These are phyloP conservation scores for Cynoglossus semilaevis DNA, from an alignment of 2,113 vertebrate genomes.

Conservation along the genomic window DNA sequence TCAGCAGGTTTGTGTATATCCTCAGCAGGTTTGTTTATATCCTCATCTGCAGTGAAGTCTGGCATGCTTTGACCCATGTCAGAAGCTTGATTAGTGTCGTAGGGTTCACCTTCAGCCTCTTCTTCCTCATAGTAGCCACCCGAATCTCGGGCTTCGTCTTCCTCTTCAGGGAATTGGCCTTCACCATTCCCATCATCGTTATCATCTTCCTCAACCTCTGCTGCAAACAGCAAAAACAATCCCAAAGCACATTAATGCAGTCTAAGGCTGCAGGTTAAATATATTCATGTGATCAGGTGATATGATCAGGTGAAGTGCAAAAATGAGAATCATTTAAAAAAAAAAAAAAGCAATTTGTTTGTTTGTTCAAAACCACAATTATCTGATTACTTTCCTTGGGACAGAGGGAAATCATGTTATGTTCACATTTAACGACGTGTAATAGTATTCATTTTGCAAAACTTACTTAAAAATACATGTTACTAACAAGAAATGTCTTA, in stretches of 20 bases:
- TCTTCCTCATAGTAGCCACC: constrained; percentile 67
- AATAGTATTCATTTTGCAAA: no score
- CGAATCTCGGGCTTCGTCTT: constrained; percentile 63
- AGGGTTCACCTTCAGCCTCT: constrained; percentile 43
- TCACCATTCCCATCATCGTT: not conserved
- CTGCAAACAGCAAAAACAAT: not conserved
- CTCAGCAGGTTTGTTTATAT: constrained; percentile 45
- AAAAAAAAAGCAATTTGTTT: no score
- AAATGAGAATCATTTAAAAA: no score
- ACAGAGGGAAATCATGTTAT: no score
- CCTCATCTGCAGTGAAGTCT: constrained; percentile 57
- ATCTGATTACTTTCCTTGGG: no score
- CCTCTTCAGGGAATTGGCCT: constrained; percentile 30
- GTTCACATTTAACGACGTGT: no score
- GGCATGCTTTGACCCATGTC: constrained; percentile 37
- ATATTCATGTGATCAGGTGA: no score
- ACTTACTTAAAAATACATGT: no score
- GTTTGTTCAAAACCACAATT: no score
- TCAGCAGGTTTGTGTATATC: constrained; percentile 49
- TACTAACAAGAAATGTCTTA: no score
- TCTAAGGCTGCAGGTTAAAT: not conserved
- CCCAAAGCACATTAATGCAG: not conserved
- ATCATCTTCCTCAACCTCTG: constrained; percentile 2
- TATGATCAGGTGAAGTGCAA: no score
- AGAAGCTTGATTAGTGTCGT: constrained; percentile 37